Evolutionary conservation across 37 sponge, comb jelly and placozoan genomes (phyloP).

Genomic region (Tethya wilhelma): DNA sequence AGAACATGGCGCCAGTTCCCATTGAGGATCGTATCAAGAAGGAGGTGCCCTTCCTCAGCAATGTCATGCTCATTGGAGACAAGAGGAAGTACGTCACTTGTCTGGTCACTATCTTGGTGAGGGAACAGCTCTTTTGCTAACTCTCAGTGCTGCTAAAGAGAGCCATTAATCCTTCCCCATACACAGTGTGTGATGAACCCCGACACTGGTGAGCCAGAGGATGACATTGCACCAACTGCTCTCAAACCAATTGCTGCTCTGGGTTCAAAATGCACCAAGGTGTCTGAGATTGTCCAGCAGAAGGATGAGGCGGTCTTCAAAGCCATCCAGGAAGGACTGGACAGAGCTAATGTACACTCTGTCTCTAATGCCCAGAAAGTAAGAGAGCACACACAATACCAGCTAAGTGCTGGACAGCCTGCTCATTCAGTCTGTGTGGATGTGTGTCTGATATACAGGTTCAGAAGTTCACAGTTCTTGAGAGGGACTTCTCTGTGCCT

Average conservation of each 20-base stretch:
- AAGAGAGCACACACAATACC: too few relatives aligned
- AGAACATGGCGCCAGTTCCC: constrained; percentile 85
- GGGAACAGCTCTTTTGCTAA: too few relatives aligned
- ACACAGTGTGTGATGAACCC: constrained; percentile 80
- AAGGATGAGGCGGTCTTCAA: constrained; percentile 64
- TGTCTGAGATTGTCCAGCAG: constrained; percentile 75
- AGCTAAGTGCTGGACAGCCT: too few relatives aligned
- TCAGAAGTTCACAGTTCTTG: constrained; percentile 69
- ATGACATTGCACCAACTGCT: constrained; percentile 56
- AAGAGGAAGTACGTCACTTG: constrained; percentile 78
- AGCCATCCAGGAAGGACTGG: constrained; percentile 80
- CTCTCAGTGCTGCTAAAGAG: too few relatives aligned
- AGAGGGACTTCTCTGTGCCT: constrained; percentile 78
- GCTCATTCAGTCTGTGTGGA: too few relatives aligned
- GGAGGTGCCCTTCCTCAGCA: constrained; percentile 86
- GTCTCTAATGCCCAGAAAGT: constrained; percentile 85
- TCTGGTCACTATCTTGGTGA: constrained; percentile 82
- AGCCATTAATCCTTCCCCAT: too few relatives aligned
- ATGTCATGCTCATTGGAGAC: constrained; percentile 88
- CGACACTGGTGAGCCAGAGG: constrained; percentile 72
- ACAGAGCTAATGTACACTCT: constrained; percentile 65
- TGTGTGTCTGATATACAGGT: constrained; percentile 48
- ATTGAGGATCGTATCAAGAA: constrained; percentile 76
- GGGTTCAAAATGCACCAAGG: constrained; percentile 62
- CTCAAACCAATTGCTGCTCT: constrained; percentile 18